phyloP scores from a whole-genome alignment of 2,113 vertebrate species.

The Illadopsis cleaveri region DNA sequence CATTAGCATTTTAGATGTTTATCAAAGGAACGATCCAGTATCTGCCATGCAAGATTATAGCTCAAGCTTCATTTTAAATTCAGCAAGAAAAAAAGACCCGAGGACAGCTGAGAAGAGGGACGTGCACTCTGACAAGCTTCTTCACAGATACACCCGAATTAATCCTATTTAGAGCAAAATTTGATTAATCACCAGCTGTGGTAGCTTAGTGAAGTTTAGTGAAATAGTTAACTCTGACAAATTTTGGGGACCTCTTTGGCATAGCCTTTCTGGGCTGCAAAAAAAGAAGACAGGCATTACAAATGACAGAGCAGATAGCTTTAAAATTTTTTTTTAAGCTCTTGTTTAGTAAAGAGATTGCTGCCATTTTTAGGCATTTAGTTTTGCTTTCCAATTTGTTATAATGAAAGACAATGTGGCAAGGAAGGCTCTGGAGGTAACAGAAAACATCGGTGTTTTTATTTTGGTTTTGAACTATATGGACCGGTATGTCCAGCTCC shows the following conservation, averaged over 20 bases:
- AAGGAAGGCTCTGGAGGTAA: not conserved
- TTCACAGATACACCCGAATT: constrained; percentile 74
- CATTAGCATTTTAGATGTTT: constrained; percentile 87
- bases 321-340: not conserved
- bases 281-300: not conserved
- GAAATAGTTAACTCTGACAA: constrained; percentile 61
- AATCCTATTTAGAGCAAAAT: constrained; percentile 79
- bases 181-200: constrained; percentile 76
- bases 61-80: constrained; percentile 80
- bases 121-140: constrained; percentile 67
- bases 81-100: constrained; percentile 66
- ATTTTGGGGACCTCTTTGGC: constrained; percentile 35
- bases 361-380: constrained; percentile 15
- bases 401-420: not conserved
- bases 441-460: not conserved
- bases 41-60: constrained; percentile 79
- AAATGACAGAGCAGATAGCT: not conserved
- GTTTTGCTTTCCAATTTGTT: not conserved
- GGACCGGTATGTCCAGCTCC: not conserved
- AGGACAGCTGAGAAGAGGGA: constrained; percentile 73
- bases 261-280: constrained; percentile 24
- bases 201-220: constrained; percentile 63
- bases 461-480: not conserved
- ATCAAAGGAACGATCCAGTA: constrained; percentile 79
- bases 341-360: not conserved